Conservation (phyloP, 2,888 invertebrate species). For the Acanthosepion pharaonis region DNA sequence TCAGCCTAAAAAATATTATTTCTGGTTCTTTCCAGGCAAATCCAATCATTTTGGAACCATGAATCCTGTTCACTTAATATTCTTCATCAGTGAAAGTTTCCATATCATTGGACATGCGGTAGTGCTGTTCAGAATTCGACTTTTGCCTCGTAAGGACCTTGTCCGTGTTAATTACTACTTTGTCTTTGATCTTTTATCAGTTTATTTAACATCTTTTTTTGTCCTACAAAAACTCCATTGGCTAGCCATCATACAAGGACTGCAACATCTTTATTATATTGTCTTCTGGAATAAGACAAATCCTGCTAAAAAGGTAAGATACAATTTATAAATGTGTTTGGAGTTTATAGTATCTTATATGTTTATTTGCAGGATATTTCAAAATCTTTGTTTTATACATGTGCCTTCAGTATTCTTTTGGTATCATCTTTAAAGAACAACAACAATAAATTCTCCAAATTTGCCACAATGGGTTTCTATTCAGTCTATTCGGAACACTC, state of each 20-base stretch:
- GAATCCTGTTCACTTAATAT: not conserved
- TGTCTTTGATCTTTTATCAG: constrained; percentile 6
- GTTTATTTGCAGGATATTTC: too few relatives aligned
- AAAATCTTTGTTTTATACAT: too few relatives aligned
- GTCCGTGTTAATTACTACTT: not conserved
- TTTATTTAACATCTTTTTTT: not conserved
- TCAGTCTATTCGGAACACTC: too few relatives aligned
- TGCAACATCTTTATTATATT: constrained; percentile 34
- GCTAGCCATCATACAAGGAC: not conserved
- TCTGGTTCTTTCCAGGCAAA: too few relatives aligned
- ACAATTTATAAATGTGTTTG: not conserved
- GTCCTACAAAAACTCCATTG: not conserved
- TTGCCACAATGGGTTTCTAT: too few relatives aligned
- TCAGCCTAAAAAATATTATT: too few relatives aligned
- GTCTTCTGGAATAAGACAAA: not conserved
- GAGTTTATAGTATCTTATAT: too few relatives aligned
- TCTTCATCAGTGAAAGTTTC: not conserved
- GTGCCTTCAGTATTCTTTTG: too few relatives aligned
- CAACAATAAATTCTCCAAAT: too few relatives aligned
- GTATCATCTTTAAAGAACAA: too few relatives aligned
- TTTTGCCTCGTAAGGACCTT: not conserved
- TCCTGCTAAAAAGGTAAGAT: not conserved
- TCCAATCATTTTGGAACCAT: not conserved
- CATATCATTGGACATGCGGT: not conserved
- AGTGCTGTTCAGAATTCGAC: constrained; percentile 37